phyloP scores from a whole-genome alignment of 2,888 invertebrate species.

The Teleiodes luculella region DNA sequence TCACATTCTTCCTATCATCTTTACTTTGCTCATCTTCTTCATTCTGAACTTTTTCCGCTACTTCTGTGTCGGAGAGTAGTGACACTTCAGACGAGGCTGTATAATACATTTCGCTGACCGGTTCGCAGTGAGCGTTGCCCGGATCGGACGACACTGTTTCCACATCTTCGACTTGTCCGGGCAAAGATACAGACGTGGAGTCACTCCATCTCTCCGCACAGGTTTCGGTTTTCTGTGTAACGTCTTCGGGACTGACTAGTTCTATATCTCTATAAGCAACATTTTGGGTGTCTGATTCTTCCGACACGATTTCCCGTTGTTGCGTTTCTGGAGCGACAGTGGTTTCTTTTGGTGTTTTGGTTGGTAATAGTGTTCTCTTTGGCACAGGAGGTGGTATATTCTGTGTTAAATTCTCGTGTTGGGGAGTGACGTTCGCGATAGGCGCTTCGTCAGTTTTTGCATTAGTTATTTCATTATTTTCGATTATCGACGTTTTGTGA shows the following conservation, averaged over 20 bases:
- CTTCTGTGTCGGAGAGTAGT: conserved; percentile 53
- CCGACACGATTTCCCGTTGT: background rate
- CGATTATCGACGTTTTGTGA: background rate
- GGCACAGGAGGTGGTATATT: background rate
- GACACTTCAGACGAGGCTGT: conserved; percentile 68
- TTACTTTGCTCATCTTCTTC: conserved; percentile 42
- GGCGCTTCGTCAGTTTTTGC: background rate
- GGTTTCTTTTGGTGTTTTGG: background rate
- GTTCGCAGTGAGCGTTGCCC: conserved; percentile 39
- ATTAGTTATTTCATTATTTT: background rate
- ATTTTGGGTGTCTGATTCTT: background rate
- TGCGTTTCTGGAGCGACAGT: background rate
- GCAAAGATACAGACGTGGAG: conserved; percentile 38
- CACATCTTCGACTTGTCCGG: conserved; percentile 33
- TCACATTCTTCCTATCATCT: conserved; percentile 49
- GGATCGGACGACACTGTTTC: conserved; percentile 38
- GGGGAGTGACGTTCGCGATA: background rate
- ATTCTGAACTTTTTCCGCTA: conserved; percentile 35
- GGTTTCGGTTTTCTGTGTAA: conserved; percentile 39
- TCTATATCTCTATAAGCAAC: conserved; percentile 29
- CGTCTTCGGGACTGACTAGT: conserved; percentile 43
- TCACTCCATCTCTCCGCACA: conserved; percentile 45
- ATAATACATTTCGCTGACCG: conserved; percentile 61
- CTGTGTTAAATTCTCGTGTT: background rate
- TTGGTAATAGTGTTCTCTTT: background rate